Percentiles rank a stretch among this genome's conserved stretches.
phyloP scores from a whole-genome alignment of 1,140 invertebrate species.

The Ctenoplectra terminalis region DNA sequence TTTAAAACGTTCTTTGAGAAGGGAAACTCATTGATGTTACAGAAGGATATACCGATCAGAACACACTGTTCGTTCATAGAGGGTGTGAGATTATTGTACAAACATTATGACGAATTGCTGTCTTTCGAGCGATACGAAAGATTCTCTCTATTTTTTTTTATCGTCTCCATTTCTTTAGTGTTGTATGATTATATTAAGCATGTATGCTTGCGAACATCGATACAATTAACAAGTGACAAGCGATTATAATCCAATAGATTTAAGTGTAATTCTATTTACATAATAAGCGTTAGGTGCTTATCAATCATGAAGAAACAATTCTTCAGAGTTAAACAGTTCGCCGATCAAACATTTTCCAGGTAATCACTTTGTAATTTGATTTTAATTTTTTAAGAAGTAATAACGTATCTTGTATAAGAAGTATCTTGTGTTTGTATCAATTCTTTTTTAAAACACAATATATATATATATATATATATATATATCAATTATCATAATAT shows the following conservation, averaged over 20 bases:
- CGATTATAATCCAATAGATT: not conserved
- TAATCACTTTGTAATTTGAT: conserved; percentile 78
- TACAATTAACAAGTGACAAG: conserved; percentile 18
- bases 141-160: conserved; percentile 29
- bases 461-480: too few species aligned
- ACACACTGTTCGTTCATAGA: not conserved
- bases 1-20: conserved; percentile 19
- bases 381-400: too few species aligned
- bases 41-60: conserved; percentile 24
- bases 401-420: too few species aligned
- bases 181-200: not conserved
- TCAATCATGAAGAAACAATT: conserved; percentile 92
- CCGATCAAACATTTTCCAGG: conserved; percentile 94
- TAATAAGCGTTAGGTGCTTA: conserved; percentile 34
- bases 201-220: not conserved
- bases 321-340: conserved; percentile 93
- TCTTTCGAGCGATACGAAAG: conserved; percentile 48
- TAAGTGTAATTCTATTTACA: conserved; percentile 27
- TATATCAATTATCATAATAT: not conserved
- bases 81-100: conserved; percentile 67
- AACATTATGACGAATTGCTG: conserved; percentile 72
- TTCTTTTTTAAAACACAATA: too few species aligned
- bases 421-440: too few species aligned
- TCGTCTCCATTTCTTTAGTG: conserved; percentile 16
- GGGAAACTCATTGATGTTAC: conserved; percentile 47